A percentile compares a stretch with the other conserved stretches of the same genome.
These are phyloP conservation scores for Germaria angustata DNA, from an alignment of 2,888 invertebrate species.

Conservation along the genomic window DNA sequence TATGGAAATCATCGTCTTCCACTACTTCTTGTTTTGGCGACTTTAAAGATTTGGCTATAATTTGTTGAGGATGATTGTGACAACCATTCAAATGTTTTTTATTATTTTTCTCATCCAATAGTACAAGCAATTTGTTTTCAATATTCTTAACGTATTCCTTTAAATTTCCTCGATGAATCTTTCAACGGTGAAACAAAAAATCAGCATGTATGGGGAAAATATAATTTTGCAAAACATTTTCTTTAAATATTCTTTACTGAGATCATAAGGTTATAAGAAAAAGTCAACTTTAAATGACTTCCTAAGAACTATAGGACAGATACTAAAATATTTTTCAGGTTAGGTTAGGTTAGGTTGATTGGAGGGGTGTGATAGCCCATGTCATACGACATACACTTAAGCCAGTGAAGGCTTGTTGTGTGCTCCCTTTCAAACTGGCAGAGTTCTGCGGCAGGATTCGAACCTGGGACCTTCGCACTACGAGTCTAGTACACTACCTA, in stretches of 20 bases:
- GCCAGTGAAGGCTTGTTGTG: too few species aligned
- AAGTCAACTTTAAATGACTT: too few species aligned
- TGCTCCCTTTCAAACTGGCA: too few species aligned
- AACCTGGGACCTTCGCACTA: too few species aligned
- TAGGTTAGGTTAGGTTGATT: too few species aligned
- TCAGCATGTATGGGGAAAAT: constrained; percentile 10
- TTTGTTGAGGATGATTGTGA: constrained; percentile 50
- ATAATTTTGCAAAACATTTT: constrained; percentile 5
- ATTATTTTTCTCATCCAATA: constrained; percentile 49
- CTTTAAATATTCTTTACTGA: background rate
- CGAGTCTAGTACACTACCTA: too few species aligned
- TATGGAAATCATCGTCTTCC: constrained; percentile 49
- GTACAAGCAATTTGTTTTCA: constrained; percentile 75
- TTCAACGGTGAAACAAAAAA: constrained; percentile 11
- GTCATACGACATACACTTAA: too few species aligned
- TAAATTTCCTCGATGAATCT: constrained; percentile 80
- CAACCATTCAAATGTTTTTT: constrained; percentile 55
- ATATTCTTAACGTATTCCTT: constrained; percentile 78
- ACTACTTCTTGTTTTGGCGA: constrained; percentile 60
- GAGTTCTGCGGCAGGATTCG: too few species aligned
- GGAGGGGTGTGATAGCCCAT: too few species aligned
- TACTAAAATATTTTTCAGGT: too few species aligned
- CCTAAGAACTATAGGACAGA: too few species aligned
- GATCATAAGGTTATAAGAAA: background rate
- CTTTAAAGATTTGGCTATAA: constrained; percentile 60